phyloP scores from a whole-genome alignment of 2,888 invertebrate genomes.

The Buathra laborator region DNA sequence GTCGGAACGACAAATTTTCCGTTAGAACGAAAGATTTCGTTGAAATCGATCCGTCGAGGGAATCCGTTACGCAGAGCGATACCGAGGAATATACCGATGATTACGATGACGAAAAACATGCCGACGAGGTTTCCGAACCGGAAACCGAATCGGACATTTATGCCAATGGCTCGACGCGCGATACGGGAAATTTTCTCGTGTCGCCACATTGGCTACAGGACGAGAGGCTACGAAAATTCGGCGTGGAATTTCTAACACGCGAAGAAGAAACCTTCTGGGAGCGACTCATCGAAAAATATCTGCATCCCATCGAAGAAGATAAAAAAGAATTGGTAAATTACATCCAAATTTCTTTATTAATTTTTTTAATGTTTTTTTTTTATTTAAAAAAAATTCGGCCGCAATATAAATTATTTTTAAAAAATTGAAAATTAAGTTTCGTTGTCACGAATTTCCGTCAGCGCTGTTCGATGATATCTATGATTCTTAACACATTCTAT shows the following conservation, averaged over 20 bases:
- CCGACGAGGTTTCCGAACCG: conserved; percentile 62
- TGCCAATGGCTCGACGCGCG: conserved; percentile 32
- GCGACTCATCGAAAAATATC: conserved; percentile 91
- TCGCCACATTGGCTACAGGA: conserved; percentile 91
- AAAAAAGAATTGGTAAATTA: conserved; percentile 87
- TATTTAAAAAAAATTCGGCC: no score
- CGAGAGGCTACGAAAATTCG: conserved; percentile 88
- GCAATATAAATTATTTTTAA: no score
- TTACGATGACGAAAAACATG: conserved; percentile 63
- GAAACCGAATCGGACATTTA: conserved; percentile 57
- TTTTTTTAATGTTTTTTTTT: no score
- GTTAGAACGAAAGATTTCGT: conserved; percentile 19
- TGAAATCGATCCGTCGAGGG: not conserved
- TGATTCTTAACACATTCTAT: no score
- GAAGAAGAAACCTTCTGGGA: conserved; percentile 92
- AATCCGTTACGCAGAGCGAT: conserved; percentile 6
- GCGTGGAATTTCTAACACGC: conserved; percentile 88
- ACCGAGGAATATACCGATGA: conserved; percentile 55
- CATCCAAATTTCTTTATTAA: not conserved
- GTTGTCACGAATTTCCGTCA: no score
- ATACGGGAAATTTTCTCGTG: conserved; percentile 83
- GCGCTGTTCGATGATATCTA: no score
- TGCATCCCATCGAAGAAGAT: conserved; percentile 90
- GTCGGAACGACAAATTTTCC: conserved; percentile 27
- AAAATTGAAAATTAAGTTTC: no score